Conservation (phyloP, 2,888 invertebrate species). For the Polia nebulosa region DNA sequence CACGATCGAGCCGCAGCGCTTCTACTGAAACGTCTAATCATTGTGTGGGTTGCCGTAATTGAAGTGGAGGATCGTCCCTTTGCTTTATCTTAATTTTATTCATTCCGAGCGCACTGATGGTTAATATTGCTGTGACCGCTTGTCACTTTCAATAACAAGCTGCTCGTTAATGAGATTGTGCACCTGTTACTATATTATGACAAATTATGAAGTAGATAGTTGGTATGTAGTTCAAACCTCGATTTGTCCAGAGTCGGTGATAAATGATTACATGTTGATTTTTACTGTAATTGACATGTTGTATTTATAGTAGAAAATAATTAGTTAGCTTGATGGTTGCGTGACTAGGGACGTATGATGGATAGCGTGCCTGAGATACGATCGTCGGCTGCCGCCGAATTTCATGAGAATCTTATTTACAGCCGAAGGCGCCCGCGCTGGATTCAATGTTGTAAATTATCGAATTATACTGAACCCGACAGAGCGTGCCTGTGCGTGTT, state of each 20-base stretch:
- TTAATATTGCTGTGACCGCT: conserved; percentile 89
- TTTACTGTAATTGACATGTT: conserved; percentile 60
- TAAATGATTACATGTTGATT: conserved; percentile 48
- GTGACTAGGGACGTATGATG: conserved; percentile 83
- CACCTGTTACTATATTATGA: conserved; percentile 79
- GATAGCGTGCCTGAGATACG: conserved; percentile 87
- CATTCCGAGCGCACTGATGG: conserved; percentile 82
- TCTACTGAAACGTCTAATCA: conserved; percentile 88
- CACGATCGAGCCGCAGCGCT: conserved; percentile 81
- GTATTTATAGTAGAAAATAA: conserved; percentile 78
- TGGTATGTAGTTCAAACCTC: conserved; percentile 38
- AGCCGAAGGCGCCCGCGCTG: conserved; percentile 78
- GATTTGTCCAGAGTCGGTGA: conserved; percentile 24
- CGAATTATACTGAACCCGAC: conserved; percentile 84
- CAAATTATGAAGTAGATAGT: conserved; percentile 74
- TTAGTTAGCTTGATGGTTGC: conserved; percentile 80
- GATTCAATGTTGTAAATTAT: conserved; percentile 84
- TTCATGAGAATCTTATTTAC: conserved; percentile 86
- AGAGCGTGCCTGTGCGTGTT: conserved; percentile 85
- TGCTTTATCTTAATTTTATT: conserved; percentile 90
- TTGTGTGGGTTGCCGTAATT: conserved; percentile 89
- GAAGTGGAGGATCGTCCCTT: conserved; percentile 85
- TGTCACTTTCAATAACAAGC: conserved; percentile 88
- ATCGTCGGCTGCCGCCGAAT: conserved; percentile 85
- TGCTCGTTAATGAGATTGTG: conserved; percentile 77